phyloP scores from a whole-genome alignment of 2,888 invertebrate species.

The Philaethria dido region DNA sequence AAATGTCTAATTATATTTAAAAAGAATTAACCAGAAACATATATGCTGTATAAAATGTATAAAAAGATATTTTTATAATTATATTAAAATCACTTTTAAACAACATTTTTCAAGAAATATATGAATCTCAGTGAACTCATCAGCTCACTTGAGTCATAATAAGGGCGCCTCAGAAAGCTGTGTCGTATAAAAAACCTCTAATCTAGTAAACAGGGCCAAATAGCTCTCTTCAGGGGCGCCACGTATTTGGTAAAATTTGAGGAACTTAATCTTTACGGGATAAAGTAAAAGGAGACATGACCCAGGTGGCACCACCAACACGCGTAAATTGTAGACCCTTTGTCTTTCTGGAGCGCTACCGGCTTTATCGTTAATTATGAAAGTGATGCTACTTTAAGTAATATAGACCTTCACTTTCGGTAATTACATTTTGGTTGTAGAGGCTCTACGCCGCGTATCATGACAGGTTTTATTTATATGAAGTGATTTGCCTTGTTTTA shows the following conservation, averaged over 20 bases:
- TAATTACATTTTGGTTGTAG: slow-evolving; percentile 40
- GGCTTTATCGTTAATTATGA: slow-evolving; percentile 68
- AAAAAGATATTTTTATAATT: background rate
- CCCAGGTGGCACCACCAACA: slow-evolving; percentile 75
- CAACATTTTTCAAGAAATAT: background rate
- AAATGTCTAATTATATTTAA: too few relatives aligned
- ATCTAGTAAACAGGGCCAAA: slow-evolving; percentile 83
- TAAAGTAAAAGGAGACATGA: slow-evolving; percentile 83
- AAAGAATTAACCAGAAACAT: too few relatives aligned
- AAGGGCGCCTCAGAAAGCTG: slow-evolving; percentile 60
- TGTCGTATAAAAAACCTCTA: slow-evolving; percentile 80
- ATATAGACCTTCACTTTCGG: slow-evolving; percentile 49
- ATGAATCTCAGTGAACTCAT: slow-evolving; percentile 36
- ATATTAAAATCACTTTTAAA: background rate
- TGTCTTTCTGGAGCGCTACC: slow-evolving; percentile 67
- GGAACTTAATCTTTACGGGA: slow-evolving; percentile 82
- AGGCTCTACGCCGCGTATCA: slow-evolving; percentile 17
- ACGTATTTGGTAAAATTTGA: slow-evolving; percentile 70
- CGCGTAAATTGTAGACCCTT: slow-evolving; percentile 72
- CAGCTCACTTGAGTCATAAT: slow-evolving; percentile 39
- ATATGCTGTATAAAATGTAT: too few relatives aligned
- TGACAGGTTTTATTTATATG: slow-evolving; percentile 22
- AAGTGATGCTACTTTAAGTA: slow-evolving; percentile 66
- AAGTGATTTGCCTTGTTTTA: slow-evolving; percentile 5
- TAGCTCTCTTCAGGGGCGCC: slow-evolving; percentile 80